A percentile compares a stretch with the other conserved stretches of the same genome.
These are phyloP conservation scores for Ptilorrhoa leucosticta DNA, from an alignment of 2,113 vertebrate species.

Conservation along the genomic window DNA sequence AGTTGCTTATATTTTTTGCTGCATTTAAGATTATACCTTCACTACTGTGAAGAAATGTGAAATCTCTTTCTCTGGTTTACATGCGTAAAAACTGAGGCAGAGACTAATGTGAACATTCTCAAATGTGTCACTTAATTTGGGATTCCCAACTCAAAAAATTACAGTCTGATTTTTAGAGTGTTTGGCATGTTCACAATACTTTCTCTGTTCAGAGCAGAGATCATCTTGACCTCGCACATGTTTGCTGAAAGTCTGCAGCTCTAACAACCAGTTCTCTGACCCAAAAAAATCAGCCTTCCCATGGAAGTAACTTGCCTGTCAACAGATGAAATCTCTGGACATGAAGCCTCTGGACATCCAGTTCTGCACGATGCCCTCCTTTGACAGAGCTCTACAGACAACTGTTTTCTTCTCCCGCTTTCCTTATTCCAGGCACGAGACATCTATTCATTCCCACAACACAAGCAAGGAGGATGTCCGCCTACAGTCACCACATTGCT, in stretches of 20 bases:
- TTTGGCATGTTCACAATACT: neutral
- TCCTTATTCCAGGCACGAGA: neutral
- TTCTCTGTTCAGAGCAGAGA: neutral
- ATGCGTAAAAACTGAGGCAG: neutral
- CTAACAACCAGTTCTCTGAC: neutral
- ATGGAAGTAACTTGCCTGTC: neutral
- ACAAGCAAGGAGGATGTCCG: neutral
- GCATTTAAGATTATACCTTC: neutral
- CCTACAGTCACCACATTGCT: neutral
- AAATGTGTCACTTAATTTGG: neutral
- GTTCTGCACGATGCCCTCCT: accelerated
- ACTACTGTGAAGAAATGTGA: neutral
- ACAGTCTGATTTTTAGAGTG: neutral
- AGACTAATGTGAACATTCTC: neutral
- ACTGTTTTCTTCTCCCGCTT: neutral
- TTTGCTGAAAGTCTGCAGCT: neutral
- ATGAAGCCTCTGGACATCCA: neutral
- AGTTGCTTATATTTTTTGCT: neutral
- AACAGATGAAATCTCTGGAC: neutral
- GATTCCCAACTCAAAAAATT: neutral
- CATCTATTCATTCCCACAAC: neutral
- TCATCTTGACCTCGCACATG: neutral
- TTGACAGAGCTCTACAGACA: neutral
- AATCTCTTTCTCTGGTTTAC: neutral
- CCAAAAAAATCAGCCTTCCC: neutral